These are phyloP conservation scores for Silurus glanis DNA, from an alignment of 2,113 vertebrate species.

Conservation along the genomic window DNA sequence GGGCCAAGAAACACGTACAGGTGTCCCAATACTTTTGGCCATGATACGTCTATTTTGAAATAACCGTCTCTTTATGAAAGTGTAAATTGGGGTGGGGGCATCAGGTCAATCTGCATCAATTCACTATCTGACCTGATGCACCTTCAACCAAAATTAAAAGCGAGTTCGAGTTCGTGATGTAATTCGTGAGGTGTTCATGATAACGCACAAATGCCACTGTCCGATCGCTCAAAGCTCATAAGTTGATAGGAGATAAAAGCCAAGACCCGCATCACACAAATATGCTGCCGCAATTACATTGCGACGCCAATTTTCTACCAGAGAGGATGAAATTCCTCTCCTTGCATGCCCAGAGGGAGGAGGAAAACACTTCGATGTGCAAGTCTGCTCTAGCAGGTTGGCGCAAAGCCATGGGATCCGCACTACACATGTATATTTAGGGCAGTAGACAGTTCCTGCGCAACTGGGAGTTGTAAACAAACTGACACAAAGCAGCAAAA, in stretches of 20 bases:
- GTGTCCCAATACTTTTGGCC: too few species aligned
- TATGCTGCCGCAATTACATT: neutral
- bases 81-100: too few species aligned
- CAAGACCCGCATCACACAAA: neutral
- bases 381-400: neutral
- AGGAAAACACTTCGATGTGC: neutral
- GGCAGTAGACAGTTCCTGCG: neutral
- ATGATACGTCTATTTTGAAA: too few species aligned
- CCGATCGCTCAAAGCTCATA: neutral
- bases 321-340: neutral
- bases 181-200: neutral
- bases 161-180: neutral
- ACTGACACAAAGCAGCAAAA: slow-evolving; percentile 2
- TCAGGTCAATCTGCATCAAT: too few species aligned
- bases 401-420: slow-evolving; percentile 6
- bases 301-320: neutral
- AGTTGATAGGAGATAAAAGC: neutral
- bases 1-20: too few species aligned
- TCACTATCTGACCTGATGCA: neutral
- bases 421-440: slow-evolving; percentile 2
- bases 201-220: neutral
- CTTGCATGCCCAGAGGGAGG: neutral
- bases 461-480: slow-evolving; percentile 26
- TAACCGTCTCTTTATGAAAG: too few species aligned
- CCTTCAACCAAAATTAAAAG: neutral